Evolutionary conservation across 2,797 vertebrate genomes (phyloP).

Genomic region (Halcyon smyrnensis): DNA sequence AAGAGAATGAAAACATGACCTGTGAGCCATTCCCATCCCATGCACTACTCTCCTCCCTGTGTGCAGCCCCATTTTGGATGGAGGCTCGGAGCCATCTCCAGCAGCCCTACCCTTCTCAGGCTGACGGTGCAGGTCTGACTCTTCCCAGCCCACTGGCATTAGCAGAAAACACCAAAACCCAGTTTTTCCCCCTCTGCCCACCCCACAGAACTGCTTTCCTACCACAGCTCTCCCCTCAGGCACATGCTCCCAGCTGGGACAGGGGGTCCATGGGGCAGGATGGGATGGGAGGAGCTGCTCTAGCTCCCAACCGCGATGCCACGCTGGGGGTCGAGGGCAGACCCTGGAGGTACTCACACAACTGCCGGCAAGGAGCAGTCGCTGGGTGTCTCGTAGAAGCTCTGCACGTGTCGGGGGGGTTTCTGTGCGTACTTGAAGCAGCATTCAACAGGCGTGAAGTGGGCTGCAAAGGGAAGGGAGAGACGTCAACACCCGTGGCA

Average conservation of each 20-base stretch:
- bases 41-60: no score
- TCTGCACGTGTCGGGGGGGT: rapidly evolving
- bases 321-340: rapidly evolving
- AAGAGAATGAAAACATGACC: background rate
- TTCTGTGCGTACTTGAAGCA: background rate
- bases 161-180: background rate
- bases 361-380: background rate
- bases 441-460: background rate
- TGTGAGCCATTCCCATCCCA: rapidly evolving
- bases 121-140: background rate
- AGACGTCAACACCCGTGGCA: rapidly evolving
- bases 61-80: background rate
- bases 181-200: background rate
- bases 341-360: background rate
- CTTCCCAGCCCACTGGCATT: background rate
- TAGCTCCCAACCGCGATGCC: rapidly evolving
- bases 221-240: no score
- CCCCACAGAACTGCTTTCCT: background rate
- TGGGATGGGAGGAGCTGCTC: background rate
- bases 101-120: background rate
- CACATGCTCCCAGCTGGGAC: background rate
- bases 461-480: background rate
- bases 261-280: background rate
- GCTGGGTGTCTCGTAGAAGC: background rate
- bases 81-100: background rate